Conservation (phyloP, 2,888 invertebrate species). For the Phalera bucephala region DNA sequence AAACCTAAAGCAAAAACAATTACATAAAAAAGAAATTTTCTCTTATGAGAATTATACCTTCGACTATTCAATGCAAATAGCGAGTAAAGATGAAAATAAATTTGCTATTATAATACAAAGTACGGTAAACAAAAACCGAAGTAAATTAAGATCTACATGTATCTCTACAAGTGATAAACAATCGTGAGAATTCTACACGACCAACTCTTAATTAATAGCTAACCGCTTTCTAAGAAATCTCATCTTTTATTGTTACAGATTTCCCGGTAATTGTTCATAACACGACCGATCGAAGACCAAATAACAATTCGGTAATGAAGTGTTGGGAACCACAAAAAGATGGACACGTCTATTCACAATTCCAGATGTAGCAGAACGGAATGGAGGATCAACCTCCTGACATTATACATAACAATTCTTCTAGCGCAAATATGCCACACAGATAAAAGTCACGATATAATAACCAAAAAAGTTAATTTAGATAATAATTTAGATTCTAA, state of each 20-base stretch:
- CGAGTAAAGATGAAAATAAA: no score
- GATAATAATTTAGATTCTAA: conserved; percentile 64
- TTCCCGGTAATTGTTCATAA: conserved; percentile 36
- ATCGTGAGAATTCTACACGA: conserved; percentile 13
- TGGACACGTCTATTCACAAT: conserved; percentile 52
- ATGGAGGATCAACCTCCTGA: conserved; percentile 57
- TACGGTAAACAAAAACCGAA: no score
- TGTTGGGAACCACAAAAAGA: conserved; percentile 50
- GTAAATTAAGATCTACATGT: not conserved
- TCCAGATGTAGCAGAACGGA: conserved; percentile 50
- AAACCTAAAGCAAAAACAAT: no score
- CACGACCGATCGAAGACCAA: conserved; percentile 17
- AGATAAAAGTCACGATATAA: conserved; percentile 52
- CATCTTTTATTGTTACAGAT: conserved; percentile 61
- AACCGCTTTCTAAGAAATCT: conserved; percentile 9
- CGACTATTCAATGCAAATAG: no score
- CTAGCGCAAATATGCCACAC: conserved; percentile 52
- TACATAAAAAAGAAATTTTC: no score
- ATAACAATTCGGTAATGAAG: conserved; percentile 61
- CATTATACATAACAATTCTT: conserved; percentile 55
- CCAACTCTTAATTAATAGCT: conserved; percentile 6
- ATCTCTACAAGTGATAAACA: conserved; percentile 8
- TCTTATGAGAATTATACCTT: no score
- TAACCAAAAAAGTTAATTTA: conserved; percentile 63
- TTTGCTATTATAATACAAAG: no score